phyloP scores from a whole-genome alignment of 2,797 vertebrate species.

The Falco peregrinus region DNA sequence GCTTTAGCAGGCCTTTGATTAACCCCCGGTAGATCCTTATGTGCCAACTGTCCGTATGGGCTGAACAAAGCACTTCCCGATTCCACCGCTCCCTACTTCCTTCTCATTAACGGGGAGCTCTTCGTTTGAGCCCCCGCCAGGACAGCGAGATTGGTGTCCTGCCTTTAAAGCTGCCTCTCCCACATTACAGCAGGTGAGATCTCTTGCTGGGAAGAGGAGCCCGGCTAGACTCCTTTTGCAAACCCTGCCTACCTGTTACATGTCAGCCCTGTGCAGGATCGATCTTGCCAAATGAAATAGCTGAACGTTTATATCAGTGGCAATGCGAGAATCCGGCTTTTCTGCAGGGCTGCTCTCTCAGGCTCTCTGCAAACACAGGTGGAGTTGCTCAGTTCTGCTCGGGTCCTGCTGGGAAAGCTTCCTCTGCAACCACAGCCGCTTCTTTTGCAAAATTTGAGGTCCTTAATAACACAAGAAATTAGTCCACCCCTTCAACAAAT shows the following conservation, averaged over 20 bases:
- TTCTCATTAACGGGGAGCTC: background rate
- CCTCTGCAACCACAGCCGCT: background rate
- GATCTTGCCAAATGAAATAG: background rate
- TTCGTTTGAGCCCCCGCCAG: background rate
- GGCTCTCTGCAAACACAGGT: background rate
- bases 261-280: background rate
- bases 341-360: background rate
- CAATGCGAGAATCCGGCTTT: fast-evolving
- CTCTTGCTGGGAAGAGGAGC: background rate
- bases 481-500: background rate
- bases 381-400: background rate
- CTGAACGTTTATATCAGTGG: background rate
- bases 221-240: fast-evolving
- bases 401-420: background rate
- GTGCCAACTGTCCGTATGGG: conserved; percentile 41
- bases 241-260: background rate
- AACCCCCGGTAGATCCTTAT: background rate
- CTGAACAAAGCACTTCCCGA: background rate
- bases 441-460: background rate
- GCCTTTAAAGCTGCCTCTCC: background rate
- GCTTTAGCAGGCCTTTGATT: background rate
- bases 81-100: background rate
- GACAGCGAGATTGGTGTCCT: background rate
- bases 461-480: background rate
- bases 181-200: fast-evolving